Base-by-base conservation (phyloP, 2,888 invertebrate species). In the Gastracanthus pulcherrimus region DNA sequence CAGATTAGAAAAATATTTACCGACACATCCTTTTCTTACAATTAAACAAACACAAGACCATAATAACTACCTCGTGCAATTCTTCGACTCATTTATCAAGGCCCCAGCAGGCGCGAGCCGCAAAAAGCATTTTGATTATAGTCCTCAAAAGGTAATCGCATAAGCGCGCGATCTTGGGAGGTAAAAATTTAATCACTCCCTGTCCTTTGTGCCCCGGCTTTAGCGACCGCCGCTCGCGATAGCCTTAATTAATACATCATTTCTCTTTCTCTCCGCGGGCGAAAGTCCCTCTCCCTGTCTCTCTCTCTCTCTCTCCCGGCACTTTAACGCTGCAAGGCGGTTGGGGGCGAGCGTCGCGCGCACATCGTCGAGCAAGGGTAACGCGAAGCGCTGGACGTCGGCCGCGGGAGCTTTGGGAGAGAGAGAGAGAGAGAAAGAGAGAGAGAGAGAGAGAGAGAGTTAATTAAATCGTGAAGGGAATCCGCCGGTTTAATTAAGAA, bases 401-500 rank as follows among this genome's bases (percentile, higher is more conserved):
- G 23, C 26, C 6, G 55, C 11, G 11, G 36, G 31, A 26, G 71
- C 55, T 58, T 66, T 66, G 64, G 38, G 38, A 38, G 7, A n/a
- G n/a, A 26, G 60, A 19, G 16, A 6, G 36, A 23, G 29, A 19
- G 23, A 4, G n/a, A 16, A 34, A 34, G 34, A 16, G 60, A n/a
- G 64, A 26, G 51, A n/a, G n/a, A n/a, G n/a, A n/a, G n/a, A n/a
- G n/a, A n/a, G n/a, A n/a, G 45, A 34, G 64, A 67, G 74, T 82
- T 82, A 78, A 82, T 82, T 82, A 75, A 82, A 82, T 78, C 75
- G 75, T 36, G 60, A 69, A 58, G 36, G 36, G 76, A 76, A 80
- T 80, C 48, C 69, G 23, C 41, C 67, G 31, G 76, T 82, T 79
- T 80, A 82, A 82, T 82, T 82, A 82, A 82, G 76, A 79, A 38